Percentiles rank a stretch among this genome's conserved stretches.
Conservation (phyloP, 2,797 vertebrate species). For the Melanotaenia nigrans region DNA sequence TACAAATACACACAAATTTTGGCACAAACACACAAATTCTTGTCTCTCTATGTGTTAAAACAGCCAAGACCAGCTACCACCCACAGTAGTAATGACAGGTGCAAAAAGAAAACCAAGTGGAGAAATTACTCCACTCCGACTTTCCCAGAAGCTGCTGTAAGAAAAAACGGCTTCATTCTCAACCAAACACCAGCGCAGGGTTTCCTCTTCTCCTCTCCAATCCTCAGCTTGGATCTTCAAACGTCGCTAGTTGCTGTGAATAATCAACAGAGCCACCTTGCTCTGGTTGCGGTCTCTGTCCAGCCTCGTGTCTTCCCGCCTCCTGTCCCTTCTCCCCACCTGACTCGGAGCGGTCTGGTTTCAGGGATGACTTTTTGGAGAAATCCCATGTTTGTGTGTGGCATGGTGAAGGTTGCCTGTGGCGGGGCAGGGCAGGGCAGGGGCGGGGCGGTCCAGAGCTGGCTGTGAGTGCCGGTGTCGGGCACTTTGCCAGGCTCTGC, state of each 20-base stretch:
- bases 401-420: constrained; percentile 46
- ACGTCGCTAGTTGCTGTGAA: constrained; percentile 13
- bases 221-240: neutral
- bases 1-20: constrained; percentile 26
- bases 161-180: constrained; percentile 34
- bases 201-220: constrained; percentile 13
- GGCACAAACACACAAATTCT: constrained; percentile 2
- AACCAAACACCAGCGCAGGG: constrained; percentile 14
- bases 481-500: constrained; percentile 68
- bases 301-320: constrained; percentile 25
- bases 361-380: constrained; percentile 36
- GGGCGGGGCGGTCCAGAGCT: constrained; percentile 44
- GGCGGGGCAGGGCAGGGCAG: constrained; percentile 19
- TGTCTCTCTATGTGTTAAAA: constrained; percentile 35
- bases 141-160: constrained; percentile 31
- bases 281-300: neutral
- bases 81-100: constrained; percentile 69
- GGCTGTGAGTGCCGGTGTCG: constrained; percentile 46
- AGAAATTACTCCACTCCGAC: constrained; percentile 45
- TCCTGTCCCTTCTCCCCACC: constrained; percentile 36
- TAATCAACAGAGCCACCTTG: constrained; percentile 22
- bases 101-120: constrained; percentile 61
- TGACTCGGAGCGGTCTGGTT: constrained; percentile 34
- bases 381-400: constrained; percentile 60
- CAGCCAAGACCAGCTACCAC: constrained; percentile 58